Percentiles rank a stretch among this genome's conserved stretches.
Evolutionary conservation across 2,888 invertebrate genomes (phyloP).

Genomic region (Pomacea canaliculata): DNA sequence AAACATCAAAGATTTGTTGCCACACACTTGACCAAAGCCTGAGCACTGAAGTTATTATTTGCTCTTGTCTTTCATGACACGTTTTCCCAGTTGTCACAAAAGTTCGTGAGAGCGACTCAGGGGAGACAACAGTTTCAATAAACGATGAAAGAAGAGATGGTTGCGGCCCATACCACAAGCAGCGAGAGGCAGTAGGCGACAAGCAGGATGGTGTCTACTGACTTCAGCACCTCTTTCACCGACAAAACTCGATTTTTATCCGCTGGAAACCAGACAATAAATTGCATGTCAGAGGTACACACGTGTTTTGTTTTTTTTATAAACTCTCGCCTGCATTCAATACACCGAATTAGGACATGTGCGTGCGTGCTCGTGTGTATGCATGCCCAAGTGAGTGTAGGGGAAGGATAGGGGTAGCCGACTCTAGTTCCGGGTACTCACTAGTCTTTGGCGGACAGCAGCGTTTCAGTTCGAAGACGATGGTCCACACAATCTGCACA

Average conservation of each 20-base stretch:
- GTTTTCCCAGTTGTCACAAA: no score
- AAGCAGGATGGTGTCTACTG: conserved; percentile 14
- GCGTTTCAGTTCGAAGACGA: conserved; percentile 41
- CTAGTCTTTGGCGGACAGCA: conserved; percentile 19
- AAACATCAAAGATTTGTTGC: no score
- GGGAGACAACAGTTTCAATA: conserved; percentile 12
- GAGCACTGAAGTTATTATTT: no score
- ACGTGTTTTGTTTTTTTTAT: no score
- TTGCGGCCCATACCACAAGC: conserved; percentile 9
- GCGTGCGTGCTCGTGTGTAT: background rate
- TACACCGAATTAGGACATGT: background rate
- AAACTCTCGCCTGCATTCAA: no score
- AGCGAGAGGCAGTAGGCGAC: conserved; percentile 21
- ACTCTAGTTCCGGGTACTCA: background rate
- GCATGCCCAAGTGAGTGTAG: background rate
- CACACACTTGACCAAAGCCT: no score
- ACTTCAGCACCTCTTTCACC: background rate
- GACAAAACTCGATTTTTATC: conserved; percentile 9
- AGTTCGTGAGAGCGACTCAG: background rate
- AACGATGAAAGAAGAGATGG: conserved; percentile 21
- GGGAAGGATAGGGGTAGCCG: background rate
- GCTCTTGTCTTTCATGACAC: no score
- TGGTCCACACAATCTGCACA: conserved; percentile 45
- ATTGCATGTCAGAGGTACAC: no score
- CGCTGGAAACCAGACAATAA: background rate